Evolutionary conservation across 2,797 vertebrate species (phyloP), one percentile per base, ranked within the genome.

Genomic region (Ambastaia sidthimunki): DNA sequence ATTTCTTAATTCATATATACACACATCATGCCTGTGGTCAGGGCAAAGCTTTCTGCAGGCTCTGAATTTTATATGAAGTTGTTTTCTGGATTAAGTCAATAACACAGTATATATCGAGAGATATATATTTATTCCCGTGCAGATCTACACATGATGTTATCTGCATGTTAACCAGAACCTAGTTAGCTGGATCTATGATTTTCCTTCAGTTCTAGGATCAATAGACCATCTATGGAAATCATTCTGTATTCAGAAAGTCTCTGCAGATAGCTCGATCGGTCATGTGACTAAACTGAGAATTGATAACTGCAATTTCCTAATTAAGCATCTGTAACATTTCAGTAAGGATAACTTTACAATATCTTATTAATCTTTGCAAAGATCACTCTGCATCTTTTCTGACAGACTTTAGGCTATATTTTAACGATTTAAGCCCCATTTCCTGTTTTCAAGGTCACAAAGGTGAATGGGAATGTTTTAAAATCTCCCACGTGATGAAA

Each of bases 381-480:
- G 25, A 50, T 54, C 37, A 68, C 74, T 16, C 34, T 23, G 16
- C 16, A 44, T 52, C 52, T 69, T 31, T 48, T 4, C 11, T 41
- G 5, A 67, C 44, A 57, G 68, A 6, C 7, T 60, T 69, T 1
- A 11, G 23, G 31, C 23, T 47, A 44, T 37, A 34, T 52, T 23
- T 28, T 16, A 52, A n/a, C 62, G 55, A 25, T 50, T 62, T 71
- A 50, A 1, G 1, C 41, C 37, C 28, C 19, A 71, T 54, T 78
- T 71, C 48, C 15, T n/a, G 50, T 63, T 57, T 41, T 19, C 72
- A 76, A 63, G 71, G 71, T 67, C 31, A 70, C 31, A 73, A 23
- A 74, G 63, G 57, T 80, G 37, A 80, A 34, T 80, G 55, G 69
- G 71, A 60, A 37, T 75, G 54, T 78, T 75, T 75, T n/a, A 83